Evolutionary conservation across 2,888 invertebrate genomes (phyloP).

Genomic region (Lordiphosa andalusiaca): DNA sequence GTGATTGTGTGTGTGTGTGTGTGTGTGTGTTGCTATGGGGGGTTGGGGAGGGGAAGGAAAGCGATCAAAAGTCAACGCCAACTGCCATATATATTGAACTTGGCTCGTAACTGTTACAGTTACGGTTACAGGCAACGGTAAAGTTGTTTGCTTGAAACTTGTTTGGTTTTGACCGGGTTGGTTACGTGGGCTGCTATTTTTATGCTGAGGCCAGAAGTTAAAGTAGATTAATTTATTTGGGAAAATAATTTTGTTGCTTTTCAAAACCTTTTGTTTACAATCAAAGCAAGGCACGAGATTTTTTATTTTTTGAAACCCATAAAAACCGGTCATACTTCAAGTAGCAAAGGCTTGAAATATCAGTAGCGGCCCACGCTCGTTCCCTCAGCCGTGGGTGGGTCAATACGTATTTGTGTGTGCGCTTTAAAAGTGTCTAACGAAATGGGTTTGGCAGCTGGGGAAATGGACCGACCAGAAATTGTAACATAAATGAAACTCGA

Average conservation of each 20-base stretch:
- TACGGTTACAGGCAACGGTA: conserved; percentile 56
- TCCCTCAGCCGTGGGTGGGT: neutral
- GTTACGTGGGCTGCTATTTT: neutral
- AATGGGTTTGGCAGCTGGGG: conserved; percentile 7
- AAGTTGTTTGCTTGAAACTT: conserved; percentile 58
- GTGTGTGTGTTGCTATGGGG: neutral
- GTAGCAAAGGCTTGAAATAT: too few relatives aligned
- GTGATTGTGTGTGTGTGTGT: conserved; percentile 1
- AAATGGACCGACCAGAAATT: conserved; percentile 9
- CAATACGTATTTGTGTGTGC: neutral
- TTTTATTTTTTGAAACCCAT: too few relatives aligned
- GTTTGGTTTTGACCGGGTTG: conserved; percentile 26
- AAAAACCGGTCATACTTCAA: too few relatives aligned
- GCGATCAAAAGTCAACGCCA: conserved; percentile 70
- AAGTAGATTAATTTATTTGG: too few relatives aligned
- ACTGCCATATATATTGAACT: conserved; percentile 59
- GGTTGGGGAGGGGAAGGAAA: conserved; percentile 23
- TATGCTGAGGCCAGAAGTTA: too few relatives aligned
- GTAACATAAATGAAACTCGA: conserved; percentile 5
- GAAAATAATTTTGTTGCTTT: neutral
- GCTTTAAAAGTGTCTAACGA: conserved; percentile 8
- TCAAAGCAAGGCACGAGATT: too few relatives aligned
- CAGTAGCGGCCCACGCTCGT: too few relatives aligned
- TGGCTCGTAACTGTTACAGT: conserved; percentile 54
- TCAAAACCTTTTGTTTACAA: too few relatives aligned